Evolutionary conservation across 2,797 vertebrate genomes (phyloP), one percentile per base, ranked within the genome.

Genomic region (Nothura maculosa): DNA sequence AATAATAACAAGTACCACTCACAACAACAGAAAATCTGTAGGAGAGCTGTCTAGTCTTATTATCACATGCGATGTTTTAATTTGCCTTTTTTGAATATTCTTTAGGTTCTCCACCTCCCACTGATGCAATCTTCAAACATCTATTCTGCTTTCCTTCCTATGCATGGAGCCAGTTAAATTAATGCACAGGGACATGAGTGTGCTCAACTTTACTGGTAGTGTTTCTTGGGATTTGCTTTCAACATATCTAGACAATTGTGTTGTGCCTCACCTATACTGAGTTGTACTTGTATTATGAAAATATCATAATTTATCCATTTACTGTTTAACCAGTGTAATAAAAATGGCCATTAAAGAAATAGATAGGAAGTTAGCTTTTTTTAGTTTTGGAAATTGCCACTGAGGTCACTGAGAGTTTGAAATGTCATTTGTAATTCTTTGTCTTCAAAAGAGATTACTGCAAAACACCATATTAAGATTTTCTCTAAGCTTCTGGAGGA

Each of bases 371-470:
- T 40, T 79, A 62, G 32, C 4, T 75, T 61, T 38, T 54, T 90
- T 57, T 89, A 15, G 42, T 60, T 30, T 70, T 78, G 55, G 24
- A 30, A 89, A 21, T 32, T 81, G 61, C 20, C 52, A 70, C 20
- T 70, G 43, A 81, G 79, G 43, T 79, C 77, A 85, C 36, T 74
- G 47, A 18, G 73, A 92, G 57, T 96, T 91, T 87, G 89, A 93
- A 89, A 94, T 93, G 77, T 76, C 76, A 93, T 84, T 79, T 79
- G 43, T 89, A 95, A 87, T 79, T 92, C 66, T 94, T 89, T 92
- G 76, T 95, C 67, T 94, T 93, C 82, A 83, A 81, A 93, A 95
- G 66, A 87, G 93, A 95, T 96, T 93, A 94, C 74, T 68, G 16
- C 76, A 84, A 90, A 94, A 93, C 73, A 84, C 87, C 90, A 89